Evolutionary conservation across 1,140 invertebrate species (phyloP), one percentile per base, ranked within the genome.

Genomic region (Drosophila kikkawai): DNA sequence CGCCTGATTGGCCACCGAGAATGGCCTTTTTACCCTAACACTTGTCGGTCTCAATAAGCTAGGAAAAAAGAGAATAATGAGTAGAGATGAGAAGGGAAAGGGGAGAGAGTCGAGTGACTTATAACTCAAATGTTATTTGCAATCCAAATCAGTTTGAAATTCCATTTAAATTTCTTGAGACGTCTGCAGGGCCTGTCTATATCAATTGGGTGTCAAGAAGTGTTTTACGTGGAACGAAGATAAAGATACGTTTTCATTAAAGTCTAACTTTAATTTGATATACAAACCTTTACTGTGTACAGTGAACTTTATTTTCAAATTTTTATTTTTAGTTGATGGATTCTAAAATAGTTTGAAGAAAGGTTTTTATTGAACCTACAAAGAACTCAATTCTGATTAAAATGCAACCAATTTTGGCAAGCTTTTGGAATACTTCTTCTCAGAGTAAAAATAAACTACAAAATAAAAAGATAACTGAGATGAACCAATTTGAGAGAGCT

Each of bases 1-100:
- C 75, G 74, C 48, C 65, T 50, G 75, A 69, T 78, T 78, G 56
- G 15, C 11, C 37, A 3, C 22, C 17, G 37, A 8, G 41, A 64
- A 36, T 55, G 58, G 71, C 48, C 56, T 32, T 41, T 73, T 61
- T 53, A 34, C 44, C 39, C 29, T 34, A 53, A 55, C 48, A 48
- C 19, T 45, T 45, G 45, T 34, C 66, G 5, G 22, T 57, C 71
- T 65, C 37, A 75, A 75, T 51, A 22, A 26, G 22, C 32, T 6
- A 12, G 8, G 1, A 36, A 36, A 37, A 51, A 34, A 12, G 11
- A 5, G 32, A 34, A 32, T 29, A 3, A 4, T 26, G 15, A 15
- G 19, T 8, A 26, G 17, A 29, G 22, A 9, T 11, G 39, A 34
- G 8, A 22, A 2, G 17, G 37, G 2, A 37, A 55, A 32, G 12